Base-by-base conservation (phyloP, 2,888 invertebrate genomes). In the Chymomyza fuscimana region DNA sequence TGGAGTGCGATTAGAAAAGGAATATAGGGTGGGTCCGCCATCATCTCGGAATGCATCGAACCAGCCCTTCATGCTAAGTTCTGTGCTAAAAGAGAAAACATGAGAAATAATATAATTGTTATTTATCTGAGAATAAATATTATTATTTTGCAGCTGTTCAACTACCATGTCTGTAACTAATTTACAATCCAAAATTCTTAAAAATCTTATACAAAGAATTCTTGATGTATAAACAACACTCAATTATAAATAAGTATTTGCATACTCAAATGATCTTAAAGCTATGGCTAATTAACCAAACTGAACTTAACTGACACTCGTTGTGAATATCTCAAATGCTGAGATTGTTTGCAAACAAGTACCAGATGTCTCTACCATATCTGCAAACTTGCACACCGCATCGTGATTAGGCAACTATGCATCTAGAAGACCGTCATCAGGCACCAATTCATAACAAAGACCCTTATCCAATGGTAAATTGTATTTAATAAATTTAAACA, bases 11-110 rank as follows among this genome's bases (percentile, higher is more conserved):
- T 98, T 98, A 92, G 96, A 96, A 93, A 97, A 97, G 90, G 96
- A 96, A 93, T 99, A 99, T 80, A 98, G 95, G 87, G 98, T 98
- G 82, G 99, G 99, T 86, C 97, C 98, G 91, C 98, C 98, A 94
- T 98, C 97, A 93, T 95, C 96, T 91, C 99, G 96, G 94, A 98
- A 99, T 80, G 98, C 97, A 93, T 98, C 98, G 93, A 98, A 98
- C 98, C 97, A 98, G 93, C 97, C 97, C 94, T 95, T 96, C 97
- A 97, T 97, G 92, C 93, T 94, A 73, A 77, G 56, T 52, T 63
- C 15, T 62, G 58, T 64, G 40, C 22, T 46, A 76, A 62, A 3
- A 32, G 50, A 50, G 5, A 58, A 16, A 58, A 12, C 32, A 36
- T 32, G 15, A 3, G 36, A 54, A 52, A 32, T 32, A 32, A 5